Conservation (phyloP, 2,113 vertebrate species). For the Coracopsis vasa region DNA sequence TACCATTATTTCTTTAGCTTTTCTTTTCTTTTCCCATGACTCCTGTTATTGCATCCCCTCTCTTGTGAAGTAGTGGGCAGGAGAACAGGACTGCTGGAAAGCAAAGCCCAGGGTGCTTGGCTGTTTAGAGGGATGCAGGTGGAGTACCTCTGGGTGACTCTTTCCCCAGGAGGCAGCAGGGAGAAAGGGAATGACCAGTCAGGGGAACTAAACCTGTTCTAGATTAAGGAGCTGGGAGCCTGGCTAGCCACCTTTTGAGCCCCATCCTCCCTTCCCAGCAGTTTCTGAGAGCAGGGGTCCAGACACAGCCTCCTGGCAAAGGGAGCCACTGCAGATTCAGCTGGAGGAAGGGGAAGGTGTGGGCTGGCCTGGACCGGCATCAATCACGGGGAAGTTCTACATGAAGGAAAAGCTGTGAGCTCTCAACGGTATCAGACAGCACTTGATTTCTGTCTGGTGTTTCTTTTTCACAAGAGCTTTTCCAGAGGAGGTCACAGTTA, state of each 20-base stretch:
- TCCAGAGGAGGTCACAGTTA: neutral
- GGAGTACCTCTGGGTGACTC: neutral
- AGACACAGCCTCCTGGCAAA: neutral
- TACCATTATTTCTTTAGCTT: neutral
- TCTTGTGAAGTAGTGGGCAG: neutral
- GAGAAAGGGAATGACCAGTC: neutral
- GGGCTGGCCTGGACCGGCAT: neutral
- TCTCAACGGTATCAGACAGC: neutral
- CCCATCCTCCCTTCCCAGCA: neutral
- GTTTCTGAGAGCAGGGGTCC: neutral
- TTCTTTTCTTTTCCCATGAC: neutral
- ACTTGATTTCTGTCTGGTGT: neutral
- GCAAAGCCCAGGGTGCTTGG: neutral
- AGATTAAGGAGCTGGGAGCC: neutral
- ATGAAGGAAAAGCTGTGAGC: neutral
- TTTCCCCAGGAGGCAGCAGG: neutral
- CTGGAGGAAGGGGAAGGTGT: neutral
- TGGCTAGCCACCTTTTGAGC: neutral
- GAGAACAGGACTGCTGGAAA: neutral
- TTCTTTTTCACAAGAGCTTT: neutral
- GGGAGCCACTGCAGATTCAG: neutral
- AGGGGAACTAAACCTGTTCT: neutral
- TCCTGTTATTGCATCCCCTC: neutral
- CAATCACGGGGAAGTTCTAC: neutral
- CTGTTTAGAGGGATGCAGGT: neutral